phyloP scores from a whole-genome alignment of 1,140 invertebrate genomes.

The Apis florea region DNA sequence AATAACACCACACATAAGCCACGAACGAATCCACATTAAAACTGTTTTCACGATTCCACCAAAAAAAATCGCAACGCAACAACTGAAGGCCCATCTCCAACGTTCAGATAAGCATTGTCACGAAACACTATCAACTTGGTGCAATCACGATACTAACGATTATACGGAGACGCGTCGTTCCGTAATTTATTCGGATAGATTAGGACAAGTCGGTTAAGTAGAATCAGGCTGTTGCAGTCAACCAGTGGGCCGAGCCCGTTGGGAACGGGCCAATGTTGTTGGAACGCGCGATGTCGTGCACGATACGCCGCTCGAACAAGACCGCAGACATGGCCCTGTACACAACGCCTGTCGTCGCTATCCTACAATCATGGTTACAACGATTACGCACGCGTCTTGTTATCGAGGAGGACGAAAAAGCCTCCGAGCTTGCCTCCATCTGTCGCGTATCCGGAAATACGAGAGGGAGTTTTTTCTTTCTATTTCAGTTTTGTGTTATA shows the following conservation, averaged over 20 bases:
- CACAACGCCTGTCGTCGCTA: background rate
- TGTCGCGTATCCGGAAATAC: too few species aligned
- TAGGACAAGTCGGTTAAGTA: slow-evolving; percentile 30
- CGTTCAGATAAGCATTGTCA: background rate
- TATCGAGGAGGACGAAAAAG: background rate
- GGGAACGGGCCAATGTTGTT: slow-evolving; percentile 20
- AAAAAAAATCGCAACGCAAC: too few species aligned
- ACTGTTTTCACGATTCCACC: too few species aligned
- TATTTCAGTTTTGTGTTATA: too few species aligned
- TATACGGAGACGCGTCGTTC: background rate
- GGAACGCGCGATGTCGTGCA: slow-evolving; percentile 31
- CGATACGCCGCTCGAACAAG: slow-evolving; percentile 12
- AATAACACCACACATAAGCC: too few species aligned
- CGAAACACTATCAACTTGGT: too few species aligned
- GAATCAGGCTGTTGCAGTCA: slow-evolving; percentile 2
- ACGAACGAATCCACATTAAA: too few species aligned
- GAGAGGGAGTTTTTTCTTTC: too few species aligned
- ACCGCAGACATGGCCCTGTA: slow-evolving; percentile 13
- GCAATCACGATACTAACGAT: background rate
- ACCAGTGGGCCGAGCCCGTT: background rate
- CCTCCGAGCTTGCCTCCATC: background rate
- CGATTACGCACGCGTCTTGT: background rate
- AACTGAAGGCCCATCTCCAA: too few species aligned
- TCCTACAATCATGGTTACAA: slow-evolving; percentile 7
- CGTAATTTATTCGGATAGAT: slow-evolving; percentile 33